phyloP scores from a whole-genome alignment of 2,888 invertebrate species.

The Caenorhabditis angaria region DNA sequence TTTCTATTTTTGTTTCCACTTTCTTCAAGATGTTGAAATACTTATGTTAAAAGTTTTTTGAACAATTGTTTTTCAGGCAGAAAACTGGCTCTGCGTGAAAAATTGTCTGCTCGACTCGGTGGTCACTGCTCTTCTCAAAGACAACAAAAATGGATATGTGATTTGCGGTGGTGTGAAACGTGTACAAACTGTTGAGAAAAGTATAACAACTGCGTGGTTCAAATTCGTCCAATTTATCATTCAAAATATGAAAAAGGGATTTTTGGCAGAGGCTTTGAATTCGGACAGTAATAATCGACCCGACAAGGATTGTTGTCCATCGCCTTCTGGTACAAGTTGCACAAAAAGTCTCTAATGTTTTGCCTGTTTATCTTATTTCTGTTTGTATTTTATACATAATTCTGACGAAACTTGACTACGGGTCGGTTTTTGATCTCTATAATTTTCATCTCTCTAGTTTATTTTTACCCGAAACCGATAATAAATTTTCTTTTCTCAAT shows the following conservation, averaged over 20 bases:
- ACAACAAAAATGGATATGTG: constrained; percentile 40
- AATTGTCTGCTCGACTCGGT: constrained; percentile 50
- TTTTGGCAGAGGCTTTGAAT: constrained; percentile 13
- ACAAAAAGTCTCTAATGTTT: neutral
- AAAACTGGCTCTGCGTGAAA: constrained; percentile 54
- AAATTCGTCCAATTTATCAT: constrained; percentile 53
- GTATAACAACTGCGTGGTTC: constrained; percentile 44
- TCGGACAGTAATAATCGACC: neutral
- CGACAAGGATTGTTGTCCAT: neutral
- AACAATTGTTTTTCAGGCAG: constrained; percentile 30
- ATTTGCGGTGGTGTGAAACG: constrained; percentile 33
- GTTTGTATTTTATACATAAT: no score
- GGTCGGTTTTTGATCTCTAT: neutral
- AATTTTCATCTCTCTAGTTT: neutral
- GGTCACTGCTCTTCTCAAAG: constrained; percentile 37
- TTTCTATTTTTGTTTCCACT: neutral
- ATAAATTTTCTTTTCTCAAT: neutral
- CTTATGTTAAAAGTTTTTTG: no score
- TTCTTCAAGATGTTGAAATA: constrained; percentile 6
- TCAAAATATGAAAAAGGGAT: constrained; percentile 54
- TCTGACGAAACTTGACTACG: neutral
- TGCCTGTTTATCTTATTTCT: no score
- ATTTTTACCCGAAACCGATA: neutral
- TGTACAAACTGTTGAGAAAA: constrained; percentile 35
- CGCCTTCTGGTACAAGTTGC: neutral